These are phyloP conservation scores for Hippolais icterina DNA, from an alignment of 2,113 vertebrate species.

Conservation along the genomic window DNA sequence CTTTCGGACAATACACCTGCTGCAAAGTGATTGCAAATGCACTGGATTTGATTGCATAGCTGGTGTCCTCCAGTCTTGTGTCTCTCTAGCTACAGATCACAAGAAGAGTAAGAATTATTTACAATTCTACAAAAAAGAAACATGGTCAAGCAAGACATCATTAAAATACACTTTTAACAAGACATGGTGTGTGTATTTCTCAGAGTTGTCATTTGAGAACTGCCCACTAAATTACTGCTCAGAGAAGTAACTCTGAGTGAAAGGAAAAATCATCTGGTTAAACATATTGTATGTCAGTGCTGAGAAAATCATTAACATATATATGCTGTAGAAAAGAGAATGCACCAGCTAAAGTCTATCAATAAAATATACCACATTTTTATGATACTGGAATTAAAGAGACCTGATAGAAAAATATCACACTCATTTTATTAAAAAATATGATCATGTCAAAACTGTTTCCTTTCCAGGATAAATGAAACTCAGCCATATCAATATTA, in stretches of 20 bases:
- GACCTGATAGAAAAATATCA: slow-evolving; percentile 45
- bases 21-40: background rate
- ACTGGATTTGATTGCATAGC: background rate
- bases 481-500: slow-evolving; percentile 21
- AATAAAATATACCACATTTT: slow-evolving; percentile 59
- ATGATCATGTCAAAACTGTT: slow-evolving; percentile 23
- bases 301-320: slow-evolving; percentile 62
- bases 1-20: background rate
- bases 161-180: slow-evolving; percentile 49
- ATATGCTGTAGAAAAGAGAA: slow-evolving; percentile 38
- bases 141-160: slow-evolving; percentile 48
- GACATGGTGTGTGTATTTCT: slow-evolving; percentile 24
- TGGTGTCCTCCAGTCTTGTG: background rate
- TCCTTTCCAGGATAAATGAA: slow-evolving; percentile 51
- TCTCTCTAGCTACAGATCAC: background rate
- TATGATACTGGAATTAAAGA: slow-evolving; percentile 50
- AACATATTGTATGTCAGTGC: slow-evolving; percentile 51
- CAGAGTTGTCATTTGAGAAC: slow-evolving; percentile 37
- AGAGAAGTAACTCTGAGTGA: slow-evolving; percentile 36
- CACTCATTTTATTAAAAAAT: slow-evolving; percentile 46
- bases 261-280: slow-evolving; percentile 41
- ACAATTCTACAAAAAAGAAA: slow-evolving; percentile 49
- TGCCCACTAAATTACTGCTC: slow-evolving; percentile 61
- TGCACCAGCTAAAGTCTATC: slow-evolving; percentile 45
- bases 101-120: slow-evolving; percentile 34